A percentile compares a stretch with the other conserved stretches of the same genome.
Conservation (phyloP, 2,797 vertebrate species). For the Anabas testudineus region DNA sequence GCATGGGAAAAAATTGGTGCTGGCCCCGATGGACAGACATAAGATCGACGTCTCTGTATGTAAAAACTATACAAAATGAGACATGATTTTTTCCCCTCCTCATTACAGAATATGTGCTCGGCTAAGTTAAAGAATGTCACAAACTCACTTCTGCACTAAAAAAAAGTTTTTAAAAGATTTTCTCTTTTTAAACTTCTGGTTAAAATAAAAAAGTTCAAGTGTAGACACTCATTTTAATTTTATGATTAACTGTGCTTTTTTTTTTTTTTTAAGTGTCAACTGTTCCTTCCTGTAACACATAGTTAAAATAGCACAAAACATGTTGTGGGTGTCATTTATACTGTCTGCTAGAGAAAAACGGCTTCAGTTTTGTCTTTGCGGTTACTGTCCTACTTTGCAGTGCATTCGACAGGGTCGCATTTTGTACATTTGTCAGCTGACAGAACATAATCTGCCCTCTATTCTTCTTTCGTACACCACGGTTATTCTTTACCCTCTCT, state of each 20-base stretch:
- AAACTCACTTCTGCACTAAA: not conserved
- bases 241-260: slow-evolving; percentile 11
- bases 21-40: too few relatives aligned
- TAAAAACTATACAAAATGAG: not conserved
- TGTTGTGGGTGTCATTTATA: slow-evolving; percentile 27
- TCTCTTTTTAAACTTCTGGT: too few relatives aligned
- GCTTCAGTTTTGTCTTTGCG: slow-evolving; percentile 31
- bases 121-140: not conserved
- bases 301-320: slow-evolving; percentile 30
- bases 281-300: slow-evolving; percentile 14
- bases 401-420: slow-evolving; percentile 54
- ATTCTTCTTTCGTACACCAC: slow-evolving; percentile 36
- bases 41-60: too few relatives aligned
- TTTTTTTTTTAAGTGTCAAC: not conserved
- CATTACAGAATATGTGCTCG: not conserved
- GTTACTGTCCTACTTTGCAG: slow-evolving; percentile 64
- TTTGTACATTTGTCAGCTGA: slow-evolving; percentile 70
- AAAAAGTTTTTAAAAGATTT: not conserved
- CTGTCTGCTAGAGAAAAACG: slow-evolving; percentile 21
- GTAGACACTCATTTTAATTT: not conserved
- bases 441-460: slow-evolving; percentile 65
- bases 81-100: not conserved
- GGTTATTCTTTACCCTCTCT: slow-evolving; percentile 45
- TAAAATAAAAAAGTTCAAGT: not conserved
- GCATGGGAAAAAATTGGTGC: too few relatives aligned